These are phyloP conservation scores for Trichogramma dendrolimi DNA, from an alignment of 2,888 invertebrate species.

Conservation along the genomic window DNA sequence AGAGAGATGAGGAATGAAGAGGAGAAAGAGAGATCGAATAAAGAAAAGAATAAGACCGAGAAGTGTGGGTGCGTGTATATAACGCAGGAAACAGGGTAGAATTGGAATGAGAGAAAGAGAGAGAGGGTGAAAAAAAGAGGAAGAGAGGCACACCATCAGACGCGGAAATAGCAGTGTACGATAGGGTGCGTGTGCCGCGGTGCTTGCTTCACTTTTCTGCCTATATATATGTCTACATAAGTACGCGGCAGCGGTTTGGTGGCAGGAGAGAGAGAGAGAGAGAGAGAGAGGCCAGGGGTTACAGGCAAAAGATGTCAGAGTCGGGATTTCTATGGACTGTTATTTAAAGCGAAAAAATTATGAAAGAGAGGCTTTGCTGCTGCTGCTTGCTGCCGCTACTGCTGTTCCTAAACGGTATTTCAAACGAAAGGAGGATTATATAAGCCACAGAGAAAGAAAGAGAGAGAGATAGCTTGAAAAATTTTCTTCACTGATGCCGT, in stretches of 20 bases:
- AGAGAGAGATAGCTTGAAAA: neutral
- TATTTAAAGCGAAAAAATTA: constrained; percentile 25
- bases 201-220: constrained; percentile 8
- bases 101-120: constrained; percentile 14
- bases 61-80: no score
- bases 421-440: constrained; percentile 22
- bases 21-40: neutral
- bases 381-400: neutral
- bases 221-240: no score
- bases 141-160: neutral
- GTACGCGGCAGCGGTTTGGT: neutral
- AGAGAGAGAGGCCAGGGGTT: neutral
- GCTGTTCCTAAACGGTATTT: constrained; percentile 16
- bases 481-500: neutral
- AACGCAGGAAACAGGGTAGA: constrained; percentile 7
- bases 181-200: neutral
- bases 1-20: constrained; percentile 19
- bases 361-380: constrained; percentile 7
- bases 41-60: neutral
- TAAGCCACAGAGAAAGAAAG: neutral
- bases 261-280: neutral
- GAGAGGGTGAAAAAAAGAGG: neutral
- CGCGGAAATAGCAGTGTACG: no score
- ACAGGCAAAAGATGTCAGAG: constrained; percentile 15
- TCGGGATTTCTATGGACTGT: constrained; percentile 21